Evolutionary conservation across 2,888 invertebrate species (phyloP).

Genomic region (Bembecia ichneumoniformis): DNA sequence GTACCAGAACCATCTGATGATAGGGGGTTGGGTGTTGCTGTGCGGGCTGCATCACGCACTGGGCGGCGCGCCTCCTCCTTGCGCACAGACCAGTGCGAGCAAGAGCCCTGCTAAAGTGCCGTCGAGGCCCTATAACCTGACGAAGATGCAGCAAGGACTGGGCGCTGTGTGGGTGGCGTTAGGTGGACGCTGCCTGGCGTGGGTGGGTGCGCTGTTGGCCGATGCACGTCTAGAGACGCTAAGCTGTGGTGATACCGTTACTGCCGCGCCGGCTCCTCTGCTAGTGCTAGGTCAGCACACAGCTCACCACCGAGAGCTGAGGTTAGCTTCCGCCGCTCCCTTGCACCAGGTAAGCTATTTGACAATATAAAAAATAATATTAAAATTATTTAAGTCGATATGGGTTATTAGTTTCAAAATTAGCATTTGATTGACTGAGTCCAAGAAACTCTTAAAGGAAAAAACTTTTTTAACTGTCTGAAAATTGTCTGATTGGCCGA

Average conservation of each 20-base stretch:
- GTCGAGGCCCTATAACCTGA: conserved; percentile 56
- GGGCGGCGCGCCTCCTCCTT: conserved; percentile 70
- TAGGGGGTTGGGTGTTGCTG: conserved; percentile 90
- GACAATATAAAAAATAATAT: not conserved
- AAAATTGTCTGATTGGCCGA: too few species aligned
- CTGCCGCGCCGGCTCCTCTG: conserved; percentile 71
- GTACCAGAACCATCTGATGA: conserved; percentile 90
- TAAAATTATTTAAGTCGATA: not conserved
- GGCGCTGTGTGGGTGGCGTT: conserved; percentile 92
- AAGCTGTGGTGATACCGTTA: conserved; percentile 31
- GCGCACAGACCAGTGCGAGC: conserved; percentile 41
- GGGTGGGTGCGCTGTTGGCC: conserved; percentile 80
- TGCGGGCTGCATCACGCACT: conserved; percentile 89
- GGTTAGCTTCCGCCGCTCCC: conserved; percentile 79
- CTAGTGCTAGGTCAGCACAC: conserved; percentile 76
- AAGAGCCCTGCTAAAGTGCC: conserved; percentile 60
- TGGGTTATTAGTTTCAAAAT: too few species aligned
- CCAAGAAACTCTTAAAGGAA: too few species aligned
- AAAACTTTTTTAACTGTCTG: too few species aligned
- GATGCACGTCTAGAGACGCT: conserved; percentile 83
- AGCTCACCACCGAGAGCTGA: conserved; percentile 79
- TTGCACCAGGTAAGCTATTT: conserved; percentile 73
- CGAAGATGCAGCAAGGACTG: conserved; percentile 83
- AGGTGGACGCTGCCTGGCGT: conserved; percentile 85
- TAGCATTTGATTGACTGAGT: too few species aligned